Evolutionary conservation across 1,140 invertebrate species (phyloP), one percentile per base, ranked within the genome.

Genomic region (Stratiolaelaps scimitus): DNA sequence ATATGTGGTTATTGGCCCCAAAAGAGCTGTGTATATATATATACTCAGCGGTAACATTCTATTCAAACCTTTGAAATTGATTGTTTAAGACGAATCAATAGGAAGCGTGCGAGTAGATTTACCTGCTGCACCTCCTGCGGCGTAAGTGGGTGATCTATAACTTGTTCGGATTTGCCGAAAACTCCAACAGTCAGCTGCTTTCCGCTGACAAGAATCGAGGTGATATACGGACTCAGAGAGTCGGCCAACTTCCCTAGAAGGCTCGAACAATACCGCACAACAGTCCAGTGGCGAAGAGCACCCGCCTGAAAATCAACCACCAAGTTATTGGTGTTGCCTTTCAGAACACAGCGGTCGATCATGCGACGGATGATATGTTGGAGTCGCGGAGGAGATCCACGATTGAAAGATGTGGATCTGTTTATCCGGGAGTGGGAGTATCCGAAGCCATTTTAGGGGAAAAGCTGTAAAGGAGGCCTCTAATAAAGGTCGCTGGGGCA

Each of bases 141-240:
- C 0, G 91, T 92, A 81, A 96, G 85, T 0, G 95, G 95, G 73
- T 95, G 93, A 74, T 95, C 90, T 72, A 99, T 90, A 0, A 95
- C 88, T 0, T 89, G 90, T 79, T 97, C 92, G 71, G 92, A 87
- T 69, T 88, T 85, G 0, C 89, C 89, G 73, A 92, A 88, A 26
- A 95, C 89, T 45, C 94, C 94, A 5, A 98, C 87, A 5, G 92
- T 92, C 40, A 98, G 80, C 88, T 96, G 91, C 79, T 97, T 98
- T 69, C 93, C 94, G 78, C 92, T 88, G 20, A 98, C 94, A 28
- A 98, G 79, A 67, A 98, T 87, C 17, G 89, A 88, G 29, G 95
- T 98, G 66, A 98, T 92, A 73, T 93, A 95, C 19, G 95, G 95
- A 76, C 92, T 95, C 67, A 99, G 91, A 71, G 89, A 93, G 76